phyloP scores from a whole-genome alignment of 1,140 invertebrate genomes.

The Lepidurus apus region DNA sequence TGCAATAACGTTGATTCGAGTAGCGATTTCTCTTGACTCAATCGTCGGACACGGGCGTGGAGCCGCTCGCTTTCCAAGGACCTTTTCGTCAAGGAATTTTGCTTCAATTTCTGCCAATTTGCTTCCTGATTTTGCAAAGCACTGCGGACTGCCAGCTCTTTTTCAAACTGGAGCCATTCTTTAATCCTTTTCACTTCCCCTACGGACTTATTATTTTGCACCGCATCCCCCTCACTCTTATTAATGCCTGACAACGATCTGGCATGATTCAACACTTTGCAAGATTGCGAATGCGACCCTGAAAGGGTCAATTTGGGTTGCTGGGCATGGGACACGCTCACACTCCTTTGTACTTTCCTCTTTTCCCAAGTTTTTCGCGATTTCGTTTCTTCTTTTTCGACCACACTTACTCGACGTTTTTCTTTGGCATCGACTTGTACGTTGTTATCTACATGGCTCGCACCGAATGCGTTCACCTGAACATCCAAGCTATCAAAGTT shows the following conservation, averaged over 20 bases:
- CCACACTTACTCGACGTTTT: background rate
- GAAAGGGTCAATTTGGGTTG: background rate
- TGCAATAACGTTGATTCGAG: slow-evolving; percentile 28
- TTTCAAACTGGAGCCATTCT: slow-evolving; percentile 32
- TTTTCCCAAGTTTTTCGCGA: slow-evolving; percentile 12
- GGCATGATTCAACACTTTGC: slow-evolving; percentile 15
- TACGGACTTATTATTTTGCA: slow-evolving; percentile 16
- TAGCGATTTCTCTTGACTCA: slow-evolving; percentile 26
- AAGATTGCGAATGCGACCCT: background rate
- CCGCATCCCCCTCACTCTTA: background rate
- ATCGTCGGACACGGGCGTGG: slow-evolving; percentile 11
- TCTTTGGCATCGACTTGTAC: background rate
- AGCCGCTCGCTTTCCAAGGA: slow-evolving; percentile 30
- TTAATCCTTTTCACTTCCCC: slow-evolving; percentile 26
- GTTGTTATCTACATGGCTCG: background rate
- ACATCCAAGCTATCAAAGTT: background rate
- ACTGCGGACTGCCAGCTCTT: slow-evolving; percentile 27
- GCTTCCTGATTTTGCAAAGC: slow-evolving; percentile 29
- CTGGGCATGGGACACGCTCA: background rate
- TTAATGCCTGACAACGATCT: slow-evolving; percentile 15
- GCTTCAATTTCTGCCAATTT: slow-evolving; percentile 22
- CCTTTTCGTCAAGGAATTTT: background rate
- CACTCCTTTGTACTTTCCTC: background rate
- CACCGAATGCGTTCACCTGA: background rate
- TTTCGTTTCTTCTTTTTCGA: background rate